Evolutionary conservation across 2,113 vertebrate species (phyloP).

Genomic region (Pionites leucogaster): DNA sequence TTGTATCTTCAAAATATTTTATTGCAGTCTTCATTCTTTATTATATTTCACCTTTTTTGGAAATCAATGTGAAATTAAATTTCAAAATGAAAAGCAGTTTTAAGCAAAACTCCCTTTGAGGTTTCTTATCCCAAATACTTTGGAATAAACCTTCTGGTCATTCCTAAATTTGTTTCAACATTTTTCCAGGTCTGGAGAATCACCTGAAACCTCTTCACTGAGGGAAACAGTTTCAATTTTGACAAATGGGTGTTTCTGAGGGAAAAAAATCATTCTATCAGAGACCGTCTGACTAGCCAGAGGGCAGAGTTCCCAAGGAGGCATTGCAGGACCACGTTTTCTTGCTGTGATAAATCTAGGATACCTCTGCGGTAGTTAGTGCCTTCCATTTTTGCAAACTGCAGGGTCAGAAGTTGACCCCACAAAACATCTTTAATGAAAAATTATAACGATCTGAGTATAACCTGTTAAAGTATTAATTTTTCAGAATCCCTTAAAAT

Average conservation of each 20-base stretch:
- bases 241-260: background rate
- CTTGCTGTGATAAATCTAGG: background rate
- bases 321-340: background rate
- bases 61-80: background rate
- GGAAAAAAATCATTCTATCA: background rate
- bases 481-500: slow-evolving; percentile 24
- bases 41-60: background rate
- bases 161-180: background rate
- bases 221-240: background rate
- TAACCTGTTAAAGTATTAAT: slow-evolving; percentile 35
- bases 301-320: background rate
- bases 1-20: background rate
- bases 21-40: background rate
- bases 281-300: background rate
- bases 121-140: background rate
- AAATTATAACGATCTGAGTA: background rate
- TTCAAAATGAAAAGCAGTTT: background rate
- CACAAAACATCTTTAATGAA: slow-evolving; percentile 6
- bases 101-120: background rate
- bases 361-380: background rate
- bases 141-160: background rate
- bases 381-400: background rate
- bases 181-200: background rate
- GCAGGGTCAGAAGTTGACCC: background rate
- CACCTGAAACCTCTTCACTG: background rate